These are phyloP conservation scores for Delichon dasypus DNA, from an alignment of 2,797 vertebrate genomes.

Conservation along the genomic window DNA sequence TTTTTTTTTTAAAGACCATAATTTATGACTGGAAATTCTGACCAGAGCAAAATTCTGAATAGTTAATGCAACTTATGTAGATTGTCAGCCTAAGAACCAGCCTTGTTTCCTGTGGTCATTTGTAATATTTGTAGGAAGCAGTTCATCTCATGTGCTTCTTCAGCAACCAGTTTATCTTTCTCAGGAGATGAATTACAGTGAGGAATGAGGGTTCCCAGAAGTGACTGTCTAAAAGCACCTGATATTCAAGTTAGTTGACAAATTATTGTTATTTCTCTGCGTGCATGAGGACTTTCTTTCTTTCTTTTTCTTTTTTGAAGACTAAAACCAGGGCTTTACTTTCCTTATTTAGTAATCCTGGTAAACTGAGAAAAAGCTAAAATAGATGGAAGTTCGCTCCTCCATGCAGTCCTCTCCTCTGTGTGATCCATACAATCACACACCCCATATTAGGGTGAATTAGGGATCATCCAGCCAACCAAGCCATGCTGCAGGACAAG, in stretches of 20 bases:
- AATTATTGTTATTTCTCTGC: neutral
- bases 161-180: conserved; percentile 16
- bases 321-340: neutral
- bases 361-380: neutral
- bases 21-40: conserved; percentile 39
- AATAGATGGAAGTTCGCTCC: neutral
- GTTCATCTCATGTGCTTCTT: neutral
- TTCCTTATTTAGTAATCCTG: neutral
- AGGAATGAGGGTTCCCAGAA: conserved; percentile 1
- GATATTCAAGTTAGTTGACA: neutral
- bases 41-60: neutral
- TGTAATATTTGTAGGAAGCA: neutral
- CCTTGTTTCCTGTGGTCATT: neutral
- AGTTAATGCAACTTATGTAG: neutral
- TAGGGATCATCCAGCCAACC: neutral
- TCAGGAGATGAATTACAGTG: neutral
- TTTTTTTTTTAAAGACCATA: neutral
- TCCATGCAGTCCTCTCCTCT: neutral
- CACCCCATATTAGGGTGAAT: rapidly evolving
- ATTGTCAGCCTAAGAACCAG: neutral
- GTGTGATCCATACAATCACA: neutral
- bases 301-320: neutral
- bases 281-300: neutral
- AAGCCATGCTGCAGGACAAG: rapidly evolving
- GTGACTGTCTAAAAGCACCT: neutral